Evolutionary conservation across 2,113 vertebrate species (phyloP), one percentile per base, ranked within the genome.

Genomic region (Asarcornis scutulata): DNA sequence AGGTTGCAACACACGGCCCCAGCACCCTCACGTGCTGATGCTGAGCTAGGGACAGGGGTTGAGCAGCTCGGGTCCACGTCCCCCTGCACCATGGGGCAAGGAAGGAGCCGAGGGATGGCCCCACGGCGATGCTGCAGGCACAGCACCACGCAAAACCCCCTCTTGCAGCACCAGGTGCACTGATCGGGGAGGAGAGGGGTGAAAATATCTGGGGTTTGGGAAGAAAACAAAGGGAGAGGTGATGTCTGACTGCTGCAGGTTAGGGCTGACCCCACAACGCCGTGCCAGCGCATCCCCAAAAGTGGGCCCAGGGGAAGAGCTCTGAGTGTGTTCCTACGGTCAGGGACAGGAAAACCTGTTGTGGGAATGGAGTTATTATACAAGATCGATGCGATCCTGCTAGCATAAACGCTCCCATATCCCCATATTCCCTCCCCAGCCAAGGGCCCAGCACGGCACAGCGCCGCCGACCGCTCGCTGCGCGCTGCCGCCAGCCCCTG

Each of bases 81-180:
- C 38, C 77, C 50, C 17, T 13, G 32, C 6, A 6, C 63, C 16
- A 6, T 42, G 58, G 38, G 68, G 73, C 7, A 0, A 6, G 64
- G 56, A 48, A 29, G 63, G 91, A 26, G 14, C 14, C 21, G 25
- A 50, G 11, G 0, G 2, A 26, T 3, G 5, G 67, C 46, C 23
- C 50, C 50, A 26, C 13, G 23, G 50, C 3, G 50, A 52, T 26
- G 13, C 48, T 34, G 63, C 38, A 10, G 1, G 0, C 0, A 26
- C 40, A 76, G 34, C 56, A 72, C 56, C 23, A 40, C 4, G 0
- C 7, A 5, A 38, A 50, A 36, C 56, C 6, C 2, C 1, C 13
- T 25, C 15, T 17, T 8, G 3, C 1, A 0, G 15, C 9, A 68
- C 34, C 18, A 3, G 0, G 1, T 1, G 23, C 67, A n/a, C 55